Evolutionary conservation across 2,797 vertebrate species (phyloP).

Genomic region (Muscicapa comitata): DNA sequence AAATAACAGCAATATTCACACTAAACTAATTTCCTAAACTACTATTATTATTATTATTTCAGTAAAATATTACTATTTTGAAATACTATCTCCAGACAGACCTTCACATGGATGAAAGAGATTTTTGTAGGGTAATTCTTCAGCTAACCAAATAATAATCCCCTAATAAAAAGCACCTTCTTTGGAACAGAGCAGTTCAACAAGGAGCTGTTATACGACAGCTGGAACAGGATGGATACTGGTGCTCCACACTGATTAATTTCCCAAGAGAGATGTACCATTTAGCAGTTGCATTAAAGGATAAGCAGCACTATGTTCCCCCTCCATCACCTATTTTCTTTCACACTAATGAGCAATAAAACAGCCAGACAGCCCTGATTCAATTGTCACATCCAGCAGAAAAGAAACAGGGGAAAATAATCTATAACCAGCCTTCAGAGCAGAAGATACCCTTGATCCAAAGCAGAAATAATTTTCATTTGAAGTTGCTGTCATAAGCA

Average conservation of each 20-base stretch:
- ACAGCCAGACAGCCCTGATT: not conserved
- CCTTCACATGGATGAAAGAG: not conserved
- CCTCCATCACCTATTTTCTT: not conserved
- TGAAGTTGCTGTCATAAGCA: not conserved
- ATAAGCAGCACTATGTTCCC: not conserved
- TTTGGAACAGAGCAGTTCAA: not conserved
- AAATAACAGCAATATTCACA: not conserved
- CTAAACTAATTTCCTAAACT: no score
- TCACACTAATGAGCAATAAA: not conserved
- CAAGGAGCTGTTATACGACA: not conserved
- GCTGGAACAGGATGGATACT: not conserved
- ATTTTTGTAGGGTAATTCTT: not conserved
- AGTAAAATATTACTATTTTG: not conserved
- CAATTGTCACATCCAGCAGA: not conserved
- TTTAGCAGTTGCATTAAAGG: not conserved
- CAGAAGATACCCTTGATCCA: not conserved
- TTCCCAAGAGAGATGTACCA: not conserved
- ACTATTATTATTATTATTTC: not conserved
- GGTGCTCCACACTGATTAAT: fast-evolving
- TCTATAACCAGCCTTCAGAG: not conserved
- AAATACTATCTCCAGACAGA: not conserved
- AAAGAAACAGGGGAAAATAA: not conserved
- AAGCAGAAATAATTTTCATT: not conserved
- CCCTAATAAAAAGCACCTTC: not conserved
- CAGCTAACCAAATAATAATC: not conserved